phyloP scores from a whole-genome alignment of 2,113 vertebrate species.

The pig (Sus scrofa) region T2T-Sscrofa CM000830.6:48788501-48789000 shows the following conservation, averaged over 20 bases:
- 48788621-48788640: neutral
- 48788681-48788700: neutral
- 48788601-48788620: neutral
- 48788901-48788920: neutral
- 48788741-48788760: neutral
- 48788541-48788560: neutral
- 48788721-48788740: neutral
- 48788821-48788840: neutral
- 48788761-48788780: neutral
- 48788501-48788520: slow-evolving; percentile 16
- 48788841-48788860: neutral
- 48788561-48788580: neutral
- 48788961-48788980: neutral
- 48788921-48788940: neutral
- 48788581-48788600: neutral
- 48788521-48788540: neutral
- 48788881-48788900: neutral
- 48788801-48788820: neutral
- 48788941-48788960: neutral
- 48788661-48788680: neutral
- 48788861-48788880: neutral
- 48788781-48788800: neutral
- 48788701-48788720: neutral
- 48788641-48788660: neutral
- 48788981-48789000: neutral